These are phyloP conservation scores for Nymphalis polychloros DNA, from an alignment of 2,888 invertebrate genomes.

Conservation along the genomic window DNA sequence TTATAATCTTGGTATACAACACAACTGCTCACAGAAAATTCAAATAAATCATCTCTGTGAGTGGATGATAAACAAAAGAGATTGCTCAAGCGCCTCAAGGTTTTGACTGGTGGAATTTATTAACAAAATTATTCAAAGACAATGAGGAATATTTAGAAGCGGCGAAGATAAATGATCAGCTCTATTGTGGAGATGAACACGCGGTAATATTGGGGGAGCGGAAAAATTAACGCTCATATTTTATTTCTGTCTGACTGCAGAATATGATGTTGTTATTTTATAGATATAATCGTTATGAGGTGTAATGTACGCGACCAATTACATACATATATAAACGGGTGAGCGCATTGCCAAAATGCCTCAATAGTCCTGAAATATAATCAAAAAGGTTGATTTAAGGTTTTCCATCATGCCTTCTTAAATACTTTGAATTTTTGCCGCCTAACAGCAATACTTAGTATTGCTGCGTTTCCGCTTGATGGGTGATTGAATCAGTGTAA, in stretches of 20 bases:
- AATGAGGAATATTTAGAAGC: constrained; percentile 73
- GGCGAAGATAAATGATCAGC: constrained; percentile 71
- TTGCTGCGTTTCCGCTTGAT: too few relatives aligned
- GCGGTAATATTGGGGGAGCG: constrained; percentile 53
- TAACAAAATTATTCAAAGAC: constrained; percentile 76
- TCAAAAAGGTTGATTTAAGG: too few relatives aligned
- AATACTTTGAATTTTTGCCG: too few relatives aligned
- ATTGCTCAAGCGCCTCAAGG: constrained; percentile 57
- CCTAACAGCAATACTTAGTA: too few relatives aligned
- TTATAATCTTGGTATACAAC: constrained; percentile 29
- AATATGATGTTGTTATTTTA: constrained; percentile 13
- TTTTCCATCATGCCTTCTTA: too few relatives aligned
- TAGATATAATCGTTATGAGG: neutral
- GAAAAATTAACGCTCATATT: constrained; percentile 48
- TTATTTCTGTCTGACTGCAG: constrained; percentile 23
- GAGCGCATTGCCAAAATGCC: too few relatives aligned
- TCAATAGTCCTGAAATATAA: too few relatives aligned
- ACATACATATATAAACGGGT: too few relatives aligned
- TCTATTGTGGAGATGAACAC: constrained; percentile 70
- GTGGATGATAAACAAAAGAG: constrained; percentile 58
- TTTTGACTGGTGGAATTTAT: constrained; percentile 74
- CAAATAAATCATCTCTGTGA: constrained; percentile 61
- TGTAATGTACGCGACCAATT: neutral
- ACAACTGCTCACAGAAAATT: constrained; percentile 39
- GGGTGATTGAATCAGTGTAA: too few relatives aligned